Base-by-base conservation (phyloP, 2,888 invertebrate genomes). In the Salticus scenicus region DNA sequence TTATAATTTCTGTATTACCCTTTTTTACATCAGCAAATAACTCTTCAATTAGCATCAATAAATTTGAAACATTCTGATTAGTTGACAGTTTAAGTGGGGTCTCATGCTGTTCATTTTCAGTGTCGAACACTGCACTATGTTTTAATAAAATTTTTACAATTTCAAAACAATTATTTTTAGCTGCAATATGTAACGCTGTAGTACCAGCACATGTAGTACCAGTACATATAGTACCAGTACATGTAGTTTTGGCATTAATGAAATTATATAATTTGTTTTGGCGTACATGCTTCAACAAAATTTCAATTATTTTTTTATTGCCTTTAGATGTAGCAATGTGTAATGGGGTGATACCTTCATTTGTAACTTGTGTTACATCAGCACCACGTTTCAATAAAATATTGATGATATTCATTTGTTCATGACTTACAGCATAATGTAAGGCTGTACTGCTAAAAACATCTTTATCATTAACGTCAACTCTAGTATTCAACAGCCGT, bases 111-210 rank as follows among this genome's bases (percentile, higher is more conserved):
- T 64, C 66, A 64, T 64, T 75, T 30, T 75, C 66, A 28, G 27
- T 41, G 37, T 75, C n/a, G 41, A 28, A 75, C 24, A 64, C 41
- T n/a, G 75, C 75, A 33, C 75, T 66, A 41, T 64, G 12, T 42
- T 63, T 64, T 2, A 74, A 8, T 17, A 74, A 64, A 27, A 14
- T 63, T 33, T 17, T 64, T 0, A 24, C 42, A 4, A 41, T 66
- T n/a, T 41, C 27, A 1, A 66, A 2, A 5, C 2, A 0, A 1
- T 33, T 57, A 10, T 47, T 47, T 20, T 75, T 66, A n/a, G 41
- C 75, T 10, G 75, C 75, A 7, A 75, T 42, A n/a, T 75, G 75
- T 20, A 75, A 20, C 0, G 75, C 75, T 27, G 75, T 27, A 0
- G 20, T 75, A n/a, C n/a, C n/a, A n/a, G n/a, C n/a, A n/a, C n/a